These are phyloP conservation scores for Pelecanus crispus DNA, from an alignment of 2,113 vertebrate species.

Conservation along the genomic window DNA sequence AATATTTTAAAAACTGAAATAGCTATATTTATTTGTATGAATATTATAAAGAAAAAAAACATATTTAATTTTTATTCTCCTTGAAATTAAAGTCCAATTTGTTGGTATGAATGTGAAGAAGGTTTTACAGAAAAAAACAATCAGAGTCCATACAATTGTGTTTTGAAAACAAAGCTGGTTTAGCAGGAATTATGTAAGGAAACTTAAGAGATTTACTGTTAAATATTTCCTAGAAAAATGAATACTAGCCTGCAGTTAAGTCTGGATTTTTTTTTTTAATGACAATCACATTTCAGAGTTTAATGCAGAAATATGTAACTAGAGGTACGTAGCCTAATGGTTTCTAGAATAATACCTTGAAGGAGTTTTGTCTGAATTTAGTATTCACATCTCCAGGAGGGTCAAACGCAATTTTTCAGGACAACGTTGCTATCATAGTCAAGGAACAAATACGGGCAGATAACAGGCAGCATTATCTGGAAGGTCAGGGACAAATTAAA, in stretches of 20 bases:
- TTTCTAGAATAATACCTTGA: background rate
- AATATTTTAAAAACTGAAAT: background rate
- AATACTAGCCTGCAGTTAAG: background rate
- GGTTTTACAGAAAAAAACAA: background rate
- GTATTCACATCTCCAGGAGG: background rate
- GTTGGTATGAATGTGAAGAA: background rate
- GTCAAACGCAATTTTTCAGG: background rate
- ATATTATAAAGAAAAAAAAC: background rate
- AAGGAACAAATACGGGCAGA: background rate
- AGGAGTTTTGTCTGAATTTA: background rate
- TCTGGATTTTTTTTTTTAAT: background rate
- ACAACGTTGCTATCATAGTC: background rate
- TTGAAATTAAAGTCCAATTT: background rate
- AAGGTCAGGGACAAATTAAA: slow-evolving; percentile 34
- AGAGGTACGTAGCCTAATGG: background rate
- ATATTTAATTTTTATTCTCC: background rate
- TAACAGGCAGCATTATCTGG: background rate
- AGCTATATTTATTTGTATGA: background rate
- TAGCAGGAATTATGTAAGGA: background rate
- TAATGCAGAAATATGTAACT: background rate
- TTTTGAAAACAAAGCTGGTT: background rate
- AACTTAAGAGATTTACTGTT: background rate
- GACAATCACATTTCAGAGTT: background rate
- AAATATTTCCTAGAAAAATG: background rate
- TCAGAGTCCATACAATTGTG: background rate